Conservation (phyloP, 64 coral and sea anemone species). For the Astreopora myriophthalma region DNA sequence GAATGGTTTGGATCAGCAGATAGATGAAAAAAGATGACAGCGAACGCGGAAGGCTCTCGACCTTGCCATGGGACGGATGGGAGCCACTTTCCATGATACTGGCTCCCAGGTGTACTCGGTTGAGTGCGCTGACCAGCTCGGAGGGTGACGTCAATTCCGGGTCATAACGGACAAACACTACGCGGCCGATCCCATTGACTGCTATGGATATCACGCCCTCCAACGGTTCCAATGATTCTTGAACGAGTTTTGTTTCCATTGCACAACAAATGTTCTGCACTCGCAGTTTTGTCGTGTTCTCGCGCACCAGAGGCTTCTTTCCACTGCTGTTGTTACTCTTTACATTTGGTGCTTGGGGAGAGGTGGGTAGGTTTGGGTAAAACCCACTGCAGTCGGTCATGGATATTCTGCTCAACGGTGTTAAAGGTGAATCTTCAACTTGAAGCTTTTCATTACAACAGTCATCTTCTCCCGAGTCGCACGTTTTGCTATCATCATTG, state of each 20-base stretch:
- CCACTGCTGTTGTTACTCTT: not conserved
- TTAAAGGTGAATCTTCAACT: not conserved
- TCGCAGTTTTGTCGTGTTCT: slow-evolving; percentile 88
- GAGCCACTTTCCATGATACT: slow-evolving; percentile 92
- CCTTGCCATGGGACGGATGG: slow-evolving; percentile 39
- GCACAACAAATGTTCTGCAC: slow-evolving; percentile 97
- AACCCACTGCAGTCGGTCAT: slow-evolving; percentile 5
- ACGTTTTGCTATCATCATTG: not conserved
- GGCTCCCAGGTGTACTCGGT: slow-evolving; percentile 86
- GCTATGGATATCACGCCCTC: slow-evolving; percentile 74
- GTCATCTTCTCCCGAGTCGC: not conserved
- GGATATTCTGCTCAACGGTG: not conserved
- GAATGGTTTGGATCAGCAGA: slow-evolving; percentile 69
- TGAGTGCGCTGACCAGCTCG: slow-evolving; percentile 71
- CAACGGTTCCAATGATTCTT: slow-evolving; percentile 74
- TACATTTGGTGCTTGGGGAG: not conserved
- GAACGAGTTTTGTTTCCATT: slow-evolving; percentile 81
- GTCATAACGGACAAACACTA: slow-evolving; percentile 85
- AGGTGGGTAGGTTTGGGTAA: not conserved
- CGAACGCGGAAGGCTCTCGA: slow-evolving; percentile 26
- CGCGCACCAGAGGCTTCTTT: not conserved
- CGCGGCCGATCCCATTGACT: slow-evolving; percentile 93
- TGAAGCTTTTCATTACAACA: not conserved
- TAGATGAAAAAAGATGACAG: slow-evolving; percentile 61
- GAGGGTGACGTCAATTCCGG: slow-evolving; percentile 76